Base-by-base conservation (phyloP, 2,888 invertebrate genomes). In the Crossocerus cetratus region DNA sequence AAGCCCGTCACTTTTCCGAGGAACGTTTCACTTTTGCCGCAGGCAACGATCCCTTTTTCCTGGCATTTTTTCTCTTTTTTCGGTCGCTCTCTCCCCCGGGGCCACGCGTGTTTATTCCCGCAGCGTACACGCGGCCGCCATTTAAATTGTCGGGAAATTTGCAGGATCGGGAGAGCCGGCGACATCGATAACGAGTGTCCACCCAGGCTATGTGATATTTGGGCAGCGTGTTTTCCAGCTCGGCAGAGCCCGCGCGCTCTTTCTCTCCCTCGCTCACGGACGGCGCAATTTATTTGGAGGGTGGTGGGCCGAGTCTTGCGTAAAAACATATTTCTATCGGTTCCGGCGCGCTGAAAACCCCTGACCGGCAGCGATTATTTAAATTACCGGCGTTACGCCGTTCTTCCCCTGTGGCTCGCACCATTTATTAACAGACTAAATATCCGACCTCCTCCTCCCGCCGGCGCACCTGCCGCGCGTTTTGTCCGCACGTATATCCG, bases 331-430 rank as follows among this genome's bases (percentile, higher is more conserved):
- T 70, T 74, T 70, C 62, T 67, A 57, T 21, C 57, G 45, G 45
- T 42, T 65, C 63, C 59, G 69, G 20, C 58, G 62, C 67, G 58
- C 61, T 53, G 67, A 71, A 63, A 32, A 63, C 60, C 23, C 23
- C 45, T 63, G 53, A 65, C 62, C 68, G 67, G 61, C 77, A 63
- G 49, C 69, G 77, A 77, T 77, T 77, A 77, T 77, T 77, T 77
- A 70, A 74, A 77, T 61, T 61, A 62, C 58, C 62, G 58, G 43
- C 59, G 57, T 16, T 49, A 49, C 49, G 14, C 49, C 3, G 3
- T n/a, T 16, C n/a, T 49, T 49, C 49, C 8, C 5, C 32, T 32
- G 11, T 32, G n/a, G n/a, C n/a, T n/a, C n/a, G n/a, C 32, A 32
- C 32, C 32, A 32, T 55, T 55, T 14, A 20, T 55, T 55, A 55